These are phyloP conservation scores for Perognathus longimembris DNA, from an alignment of 2,113 vertebrate species.

Conservation along the genomic window DNA sequence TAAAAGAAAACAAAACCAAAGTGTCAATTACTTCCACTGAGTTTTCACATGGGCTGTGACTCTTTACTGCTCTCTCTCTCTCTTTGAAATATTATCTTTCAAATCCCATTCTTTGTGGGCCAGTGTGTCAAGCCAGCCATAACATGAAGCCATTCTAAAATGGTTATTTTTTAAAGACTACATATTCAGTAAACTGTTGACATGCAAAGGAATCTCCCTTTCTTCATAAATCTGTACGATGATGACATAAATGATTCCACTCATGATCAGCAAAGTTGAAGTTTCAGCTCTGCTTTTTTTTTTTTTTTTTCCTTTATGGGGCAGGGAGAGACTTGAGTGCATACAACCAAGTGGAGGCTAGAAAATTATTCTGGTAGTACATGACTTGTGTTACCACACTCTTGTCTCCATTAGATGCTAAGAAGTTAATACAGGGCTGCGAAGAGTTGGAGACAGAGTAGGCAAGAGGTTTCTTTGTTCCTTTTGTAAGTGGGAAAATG, in stretches of 20 bases:
- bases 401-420: neutral
- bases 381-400: neutral
- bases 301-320: neutral
- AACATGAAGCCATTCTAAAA: constrained; percentile 61
- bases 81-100: neutral
- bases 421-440: neutral
- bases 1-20: constrained; percentile 28
- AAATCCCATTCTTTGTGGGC: constrained; percentile 54
- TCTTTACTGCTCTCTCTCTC: neutral
- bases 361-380: neutral
- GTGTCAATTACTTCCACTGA: constrained; percentile 56
- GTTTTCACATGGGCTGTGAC: neutral
- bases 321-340: neutral
- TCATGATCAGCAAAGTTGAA: constrained; percentile 11
- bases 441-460: neutral
- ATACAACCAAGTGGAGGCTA: neutral
- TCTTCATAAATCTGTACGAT: constrained; percentile 67
- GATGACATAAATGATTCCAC: constrained; percentile 39
- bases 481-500: neutral
- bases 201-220: constrained; percentile 63
- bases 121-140: constrained; percentile 42
- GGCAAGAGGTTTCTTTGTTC: neutral
- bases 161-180: constrained; percentile 32
- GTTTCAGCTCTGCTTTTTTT: constrained; percentile 16
- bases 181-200: constrained; percentile 56